A percentile compares a stretch with the other conserved stretches of the same genome.
phyloP scores from a whole-genome alignment of 2,888 invertebrate genomes.

The Emmelina monodactyla region DNA sequence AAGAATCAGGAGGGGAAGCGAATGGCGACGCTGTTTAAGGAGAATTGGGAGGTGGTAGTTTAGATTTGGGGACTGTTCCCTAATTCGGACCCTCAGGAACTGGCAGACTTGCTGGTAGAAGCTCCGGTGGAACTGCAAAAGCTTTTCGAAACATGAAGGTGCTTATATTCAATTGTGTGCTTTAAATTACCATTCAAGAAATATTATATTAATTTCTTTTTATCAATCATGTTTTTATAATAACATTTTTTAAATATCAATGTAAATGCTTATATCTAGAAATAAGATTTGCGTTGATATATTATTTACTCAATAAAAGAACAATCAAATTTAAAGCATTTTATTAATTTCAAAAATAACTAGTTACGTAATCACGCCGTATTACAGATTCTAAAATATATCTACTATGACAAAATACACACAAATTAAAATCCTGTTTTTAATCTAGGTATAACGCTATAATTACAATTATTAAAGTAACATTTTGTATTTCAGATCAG shows the following conservation, averaged over 20 bases:
- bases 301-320: slow-evolving; percentile 17
- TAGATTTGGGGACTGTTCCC: slow-evolving; percentile 26
- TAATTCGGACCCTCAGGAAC: slow-evolving; percentile 15
- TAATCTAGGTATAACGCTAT: slow-evolving; percentile 13
- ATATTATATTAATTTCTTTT: too few species aligned
- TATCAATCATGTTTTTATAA: too few species aligned
- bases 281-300: too few species aligned
- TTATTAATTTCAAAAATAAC: slow-evolving; percentile 63
- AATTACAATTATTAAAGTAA: slow-evolving; percentile 27
- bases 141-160: slow-evolving; percentile 12
- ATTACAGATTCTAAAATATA: slow-evolving; percentile 48
- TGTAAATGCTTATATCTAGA: too few species aligned
- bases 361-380: slow-evolving; percentile 55
- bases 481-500: slow-evolving; percentile 29
- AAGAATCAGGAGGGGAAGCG: slow-evolving; percentile 25
- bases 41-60: slow-evolving; percentile 17
- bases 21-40: slow-evolving; percentile 23
- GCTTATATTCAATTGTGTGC: too few species aligned
- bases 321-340: slow-evolving; percentile 42
- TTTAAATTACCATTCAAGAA: too few species aligned
- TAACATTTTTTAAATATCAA: too few species aligned
- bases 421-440: slow-evolving; percentile 34
- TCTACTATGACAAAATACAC: slow-evolving; percentile 52
- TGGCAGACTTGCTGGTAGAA: slow-evolving; percentile 16
- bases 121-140: slow-evolving; percentile 18